Conservation (phyloP, 2,797 vertebrate genomes). For the Silurus aristotelis region DNA sequence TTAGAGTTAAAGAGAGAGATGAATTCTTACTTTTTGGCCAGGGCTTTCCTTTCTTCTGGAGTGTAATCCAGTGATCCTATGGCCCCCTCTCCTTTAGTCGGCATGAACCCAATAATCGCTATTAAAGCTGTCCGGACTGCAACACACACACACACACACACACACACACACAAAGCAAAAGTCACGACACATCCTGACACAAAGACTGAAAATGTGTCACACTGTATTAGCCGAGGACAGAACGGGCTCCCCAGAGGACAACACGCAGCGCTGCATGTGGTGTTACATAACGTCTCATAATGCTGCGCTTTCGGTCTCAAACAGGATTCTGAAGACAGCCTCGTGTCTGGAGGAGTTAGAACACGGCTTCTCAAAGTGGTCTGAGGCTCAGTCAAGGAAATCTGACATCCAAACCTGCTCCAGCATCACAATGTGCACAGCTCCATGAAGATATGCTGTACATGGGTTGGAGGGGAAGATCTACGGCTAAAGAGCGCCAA, state of each 20-base stretch:
- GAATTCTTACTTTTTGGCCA: constrained; percentile 93
- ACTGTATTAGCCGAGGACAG: constrained; percentile 14
- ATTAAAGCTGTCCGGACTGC: constrained; percentile 94
- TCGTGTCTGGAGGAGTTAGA: background rate
- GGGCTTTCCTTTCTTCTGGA: constrained; percentile 90
- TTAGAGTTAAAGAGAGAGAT: background rate
- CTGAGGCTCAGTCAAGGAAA: background rate
- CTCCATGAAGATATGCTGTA: no score
- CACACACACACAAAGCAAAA: background rate
- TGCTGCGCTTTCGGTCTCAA: constrained; percentile 54
- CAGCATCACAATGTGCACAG: no score
- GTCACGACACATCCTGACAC: background rate
- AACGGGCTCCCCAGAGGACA: constrained; percentile 40
- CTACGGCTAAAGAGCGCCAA: no score
- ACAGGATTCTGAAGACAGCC: constrained; percentile 53
- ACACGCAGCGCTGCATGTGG: constrained; percentile 31
- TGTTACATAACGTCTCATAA: constrained; percentile 59
- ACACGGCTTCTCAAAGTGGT: background rate
- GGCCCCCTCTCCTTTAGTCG: constrained; percentile 97
- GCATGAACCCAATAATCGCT: constrained; percentile 99
- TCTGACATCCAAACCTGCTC: no score
- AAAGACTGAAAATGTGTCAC: background rate
- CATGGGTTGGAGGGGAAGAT: no score
- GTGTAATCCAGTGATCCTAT: constrained; percentile 98
- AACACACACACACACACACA: constrained; percentile 54